Percentiles rank a stretch among this genome's conserved stretches.
Conservation (phyloP, 2,797 vertebrate species). For the Salarias fasciatus region DNA sequence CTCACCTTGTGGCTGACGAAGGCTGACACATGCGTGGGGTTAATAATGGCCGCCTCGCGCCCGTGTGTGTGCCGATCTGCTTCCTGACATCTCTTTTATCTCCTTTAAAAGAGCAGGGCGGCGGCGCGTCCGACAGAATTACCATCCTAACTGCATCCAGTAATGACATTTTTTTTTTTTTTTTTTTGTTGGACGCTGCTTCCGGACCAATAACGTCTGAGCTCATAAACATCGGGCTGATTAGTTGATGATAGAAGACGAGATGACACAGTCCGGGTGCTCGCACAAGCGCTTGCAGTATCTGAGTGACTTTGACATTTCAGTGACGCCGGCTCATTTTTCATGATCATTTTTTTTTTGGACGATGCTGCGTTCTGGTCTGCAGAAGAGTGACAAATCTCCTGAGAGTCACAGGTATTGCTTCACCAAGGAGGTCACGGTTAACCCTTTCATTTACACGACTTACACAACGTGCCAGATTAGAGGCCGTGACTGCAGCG, state of each 20-base stretch:
- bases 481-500: too few species aligned
- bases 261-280: slow-evolving; percentile 4
- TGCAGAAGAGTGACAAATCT: not conserved
- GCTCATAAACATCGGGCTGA: not conserved
- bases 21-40: slow-evolving; percentile 11
- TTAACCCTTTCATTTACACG: too few species aligned
- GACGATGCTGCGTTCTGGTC: not conserved
- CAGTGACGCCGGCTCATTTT: not conserved
- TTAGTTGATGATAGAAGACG: not conserved
- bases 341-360: too few species aligned
- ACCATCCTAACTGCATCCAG: not conserved
- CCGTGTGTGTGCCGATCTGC: not conserved
- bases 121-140: slow-evolving; percentile 11
- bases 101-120: slow-evolving; percentile 6
- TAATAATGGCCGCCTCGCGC: slow-evolving; percentile 30
- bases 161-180: slow-evolving; percentile 3
- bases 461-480: too few species aligned
- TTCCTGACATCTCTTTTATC: not conserved
- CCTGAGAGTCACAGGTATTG: not conserved
- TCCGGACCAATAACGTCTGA: slow-evolving; percentile 3
- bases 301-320: slow-evolving; percentile 28
- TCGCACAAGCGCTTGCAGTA: not conserved
- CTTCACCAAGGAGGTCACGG: too few species aligned
- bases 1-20: slow-evolving; percentile 11
- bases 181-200: not conserved